A percentile compares a stretch with the other conserved stretches of the same genome.
Evolutionary conservation across 2,113 vertebrate species (phyloP).

Genomic region (Lycaon pictus): DNA sequence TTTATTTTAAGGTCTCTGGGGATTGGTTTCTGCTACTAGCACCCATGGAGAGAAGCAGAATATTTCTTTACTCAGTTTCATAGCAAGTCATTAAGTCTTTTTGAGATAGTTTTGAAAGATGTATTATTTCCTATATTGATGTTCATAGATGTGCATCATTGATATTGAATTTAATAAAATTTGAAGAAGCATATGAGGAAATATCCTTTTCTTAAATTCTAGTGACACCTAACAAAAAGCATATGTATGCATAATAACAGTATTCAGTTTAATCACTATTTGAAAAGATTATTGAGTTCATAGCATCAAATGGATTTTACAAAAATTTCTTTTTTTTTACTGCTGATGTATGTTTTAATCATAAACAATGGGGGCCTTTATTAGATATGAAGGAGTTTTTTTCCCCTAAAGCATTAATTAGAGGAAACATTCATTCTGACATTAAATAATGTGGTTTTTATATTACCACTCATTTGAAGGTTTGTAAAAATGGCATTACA

Average conservation of each 20-base stretch:
- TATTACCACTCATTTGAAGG: neutral
- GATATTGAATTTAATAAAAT: neutral
- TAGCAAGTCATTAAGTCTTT: neutral
- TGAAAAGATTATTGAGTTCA: neutral
- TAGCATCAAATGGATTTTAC: neutral
- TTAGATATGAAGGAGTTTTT: neutral
- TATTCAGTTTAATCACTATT: neutral
- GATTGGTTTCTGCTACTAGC: neutral
- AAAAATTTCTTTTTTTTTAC: neutral
- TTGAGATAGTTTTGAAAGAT: slow-evolving; percentile 27
- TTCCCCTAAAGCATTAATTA: neutral
- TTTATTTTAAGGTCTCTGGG: slow-evolving; percentile 2
- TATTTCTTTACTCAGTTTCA: neutral
- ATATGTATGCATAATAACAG: neutral
- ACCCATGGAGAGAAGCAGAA: neutral
- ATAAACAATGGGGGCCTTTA: neutral
- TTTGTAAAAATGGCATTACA: neutral
- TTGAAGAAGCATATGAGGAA: neutral
- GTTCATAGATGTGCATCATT: neutral
- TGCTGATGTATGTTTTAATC: neutral
- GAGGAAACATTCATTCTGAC: neutral
- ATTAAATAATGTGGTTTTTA: neutral
- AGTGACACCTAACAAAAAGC: neutral
- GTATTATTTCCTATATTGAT: neutral
- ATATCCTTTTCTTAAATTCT: neutral